phyloP scores from a whole-genome alignment of 2,888 invertebrate genomes.

The Xanthorhoe spadicearia region DNA sequence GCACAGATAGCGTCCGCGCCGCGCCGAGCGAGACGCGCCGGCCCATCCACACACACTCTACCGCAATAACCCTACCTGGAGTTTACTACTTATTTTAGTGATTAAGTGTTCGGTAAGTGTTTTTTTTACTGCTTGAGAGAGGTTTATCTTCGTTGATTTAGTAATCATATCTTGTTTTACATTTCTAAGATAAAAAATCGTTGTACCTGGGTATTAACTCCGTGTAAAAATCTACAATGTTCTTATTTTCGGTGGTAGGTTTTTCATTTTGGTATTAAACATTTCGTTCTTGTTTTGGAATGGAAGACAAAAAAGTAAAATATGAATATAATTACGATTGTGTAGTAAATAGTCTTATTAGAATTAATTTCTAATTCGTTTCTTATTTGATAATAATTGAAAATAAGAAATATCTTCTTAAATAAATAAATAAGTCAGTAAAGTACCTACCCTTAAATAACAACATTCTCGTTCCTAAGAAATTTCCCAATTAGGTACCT shows the following conservation, averaged over 20 bases:
- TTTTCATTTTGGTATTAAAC: neutral
- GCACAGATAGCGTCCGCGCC: conserved; percentile 42
- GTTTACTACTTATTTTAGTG: conserved; percentile 10
- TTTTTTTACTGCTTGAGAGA: conserved; percentile 1
- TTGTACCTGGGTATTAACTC: neutral
- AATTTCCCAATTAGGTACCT: too few relatives aligned
- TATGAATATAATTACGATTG: too few relatives aligned
- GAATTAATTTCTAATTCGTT: too few relatives aligned
- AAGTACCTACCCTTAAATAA: too few relatives aligned
- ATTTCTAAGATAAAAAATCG: neutral
- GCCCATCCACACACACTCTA: neutral
- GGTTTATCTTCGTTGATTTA: neutral
- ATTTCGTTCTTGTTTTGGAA: neutral
- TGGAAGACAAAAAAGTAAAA: neutral
- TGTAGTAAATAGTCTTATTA: too few relatives aligned
- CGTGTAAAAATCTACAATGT: neutral
- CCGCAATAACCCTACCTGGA: neutral
- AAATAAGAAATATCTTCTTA: too few relatives aligned
- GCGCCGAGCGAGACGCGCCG: conserved; percentile 29
- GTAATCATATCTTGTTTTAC: neutral
- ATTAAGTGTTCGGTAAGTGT: conserved; percentile 19
- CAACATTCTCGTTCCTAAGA: too few relatives aligned
- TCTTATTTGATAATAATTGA: too few relatives aligned
- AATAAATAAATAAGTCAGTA: too few relatives aligned
- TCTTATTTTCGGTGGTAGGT: neutral